Conservation (phyloP, 2,797 vertebrate species). For the Acridotheres tristis region DNA sequence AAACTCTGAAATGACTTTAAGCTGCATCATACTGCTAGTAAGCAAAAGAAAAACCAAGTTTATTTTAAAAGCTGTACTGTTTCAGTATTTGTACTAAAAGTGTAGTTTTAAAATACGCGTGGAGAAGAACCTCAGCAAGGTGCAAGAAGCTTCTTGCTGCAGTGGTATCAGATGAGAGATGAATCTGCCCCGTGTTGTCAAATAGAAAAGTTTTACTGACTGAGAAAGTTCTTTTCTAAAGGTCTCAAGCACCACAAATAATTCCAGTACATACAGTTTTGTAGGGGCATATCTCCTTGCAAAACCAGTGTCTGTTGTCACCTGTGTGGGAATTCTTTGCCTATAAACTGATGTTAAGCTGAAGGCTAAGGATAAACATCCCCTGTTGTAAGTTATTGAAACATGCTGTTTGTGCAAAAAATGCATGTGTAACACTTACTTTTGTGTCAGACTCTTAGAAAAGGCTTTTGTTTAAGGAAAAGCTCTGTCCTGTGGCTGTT, state of each 20-base stretch:
- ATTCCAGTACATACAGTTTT: not conserved
- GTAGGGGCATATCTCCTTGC: not conserved
- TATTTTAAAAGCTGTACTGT: not conserved
- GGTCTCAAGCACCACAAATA: not conserved
- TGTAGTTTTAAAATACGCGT: not conserved
- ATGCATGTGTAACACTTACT: fast-evolving
- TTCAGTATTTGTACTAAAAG: not conserved
- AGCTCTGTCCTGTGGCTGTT: not conserved
- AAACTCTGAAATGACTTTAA: not conserved
- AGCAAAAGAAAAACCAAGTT: not conserved
- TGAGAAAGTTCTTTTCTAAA: not conserved
- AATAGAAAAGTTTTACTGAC: not conserved
- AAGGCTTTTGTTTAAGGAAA: not conserved
- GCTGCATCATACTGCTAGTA: not conserved
- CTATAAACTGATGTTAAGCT: not conserved
- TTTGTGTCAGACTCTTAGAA: not conserved
- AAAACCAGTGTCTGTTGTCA: not conserved
- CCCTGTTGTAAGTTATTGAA: not conserved
- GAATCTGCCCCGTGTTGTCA: not conserved
- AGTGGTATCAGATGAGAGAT: not conserved
- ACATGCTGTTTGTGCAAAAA: not conserved
- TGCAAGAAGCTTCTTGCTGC: not conserved
- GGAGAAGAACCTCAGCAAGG: not conserved
- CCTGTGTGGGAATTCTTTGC: not conserved
- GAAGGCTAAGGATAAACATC: not conserved